Evolutionary conservation across 2,797 vertebrate genomes (phyloP), one percentile per base, ranked within the genome.

Genomic region (Siniperca scherzeri): DNA sequence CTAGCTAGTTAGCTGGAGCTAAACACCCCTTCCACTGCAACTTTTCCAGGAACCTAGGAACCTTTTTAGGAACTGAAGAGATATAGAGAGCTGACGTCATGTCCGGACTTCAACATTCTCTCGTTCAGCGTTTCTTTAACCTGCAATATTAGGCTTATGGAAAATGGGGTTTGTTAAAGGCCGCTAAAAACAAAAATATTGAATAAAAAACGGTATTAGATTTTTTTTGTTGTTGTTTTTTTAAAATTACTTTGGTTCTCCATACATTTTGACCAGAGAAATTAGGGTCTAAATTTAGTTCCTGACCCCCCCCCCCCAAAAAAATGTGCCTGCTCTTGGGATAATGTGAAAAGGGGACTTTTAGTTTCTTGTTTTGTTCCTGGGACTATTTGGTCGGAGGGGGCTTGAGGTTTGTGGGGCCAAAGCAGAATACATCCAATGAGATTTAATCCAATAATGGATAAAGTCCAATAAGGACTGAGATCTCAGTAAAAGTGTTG

Each of bases 401-500:
- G 10, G 38, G 16, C 42, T 30, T 40, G 16, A 30, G 50, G 66
- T 79, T 65, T 67, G 50, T 33, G 67, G 25, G 53, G 48, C 53
- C 22, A n/a, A 17, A 70, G 53, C 44, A 36, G 50, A 73, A 76
- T 44, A 5, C 60, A 68, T 84, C 84, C 70, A 30, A 27, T n/a
- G 73, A 81, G 52, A 60, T 79, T 80, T 53, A 77, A 71, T 53
- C 82, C 80, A 74, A 48, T 69, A 57, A 77, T 57, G 55, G 44
- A 68, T 46, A 5, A 25, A n/a, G 68, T 76, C 53, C 76, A 78
- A 52, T 71, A 70, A 87, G 65, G 74, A 57, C 76, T 80, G 64
- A 85, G 68, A 74, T 74, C 65, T 81, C n/a, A 52, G 44, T 33
- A 42, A 78, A 88, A 91, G 79, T 90, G 88, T 87, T 21, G 25